Conservation (phyloP, 2,797 vertebrate species). For the Sebastes alutus region DNA sequence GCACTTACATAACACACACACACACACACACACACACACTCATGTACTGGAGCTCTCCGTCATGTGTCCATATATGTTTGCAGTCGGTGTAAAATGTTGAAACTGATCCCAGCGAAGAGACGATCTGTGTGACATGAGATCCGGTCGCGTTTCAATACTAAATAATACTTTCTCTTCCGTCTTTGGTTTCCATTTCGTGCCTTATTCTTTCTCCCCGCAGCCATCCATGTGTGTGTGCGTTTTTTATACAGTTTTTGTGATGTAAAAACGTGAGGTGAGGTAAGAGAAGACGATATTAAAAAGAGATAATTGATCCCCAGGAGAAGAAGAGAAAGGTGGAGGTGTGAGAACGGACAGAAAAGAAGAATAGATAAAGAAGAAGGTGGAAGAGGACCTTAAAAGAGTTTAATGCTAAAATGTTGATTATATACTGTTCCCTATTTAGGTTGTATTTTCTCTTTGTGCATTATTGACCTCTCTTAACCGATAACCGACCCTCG, state of each 20-base stretch:
- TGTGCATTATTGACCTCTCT: too few species aligned
- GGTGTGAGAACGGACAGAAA: not conserved
- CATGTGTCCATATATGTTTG: not conserved
- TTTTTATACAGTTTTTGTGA: not conserved
- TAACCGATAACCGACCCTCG: too few species aligned
- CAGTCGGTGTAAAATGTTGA: not conserved
- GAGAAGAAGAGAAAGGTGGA: not conserved
- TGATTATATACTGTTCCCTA: too few species aligned
- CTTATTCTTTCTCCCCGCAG: too few species aligned
- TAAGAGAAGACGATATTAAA: not conserved
- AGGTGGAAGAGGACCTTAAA: too few species aligned
- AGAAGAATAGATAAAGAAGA: too few species aligned
- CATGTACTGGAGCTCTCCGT: not conserved
- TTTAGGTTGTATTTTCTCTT: too few species aligned
- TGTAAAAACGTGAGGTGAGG: not conserved
- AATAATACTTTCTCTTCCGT: not conserved
- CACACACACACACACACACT: not conserved
- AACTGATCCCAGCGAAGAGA: not conserved
- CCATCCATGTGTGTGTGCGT: not conserved
- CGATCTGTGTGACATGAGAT: not conserved
- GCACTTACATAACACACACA: not conserved
- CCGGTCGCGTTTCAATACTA: not conserved
- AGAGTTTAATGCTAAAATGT: too few species aligned
- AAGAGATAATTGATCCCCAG: not conserved
- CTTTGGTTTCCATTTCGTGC: not conserved